A percentile compares a stretch with the other conserved stretches of the same genome.
phyloP scores from a whole-genome alignment of 2,797 vertebrate species.

The Euthynnus affinis region DNA sequence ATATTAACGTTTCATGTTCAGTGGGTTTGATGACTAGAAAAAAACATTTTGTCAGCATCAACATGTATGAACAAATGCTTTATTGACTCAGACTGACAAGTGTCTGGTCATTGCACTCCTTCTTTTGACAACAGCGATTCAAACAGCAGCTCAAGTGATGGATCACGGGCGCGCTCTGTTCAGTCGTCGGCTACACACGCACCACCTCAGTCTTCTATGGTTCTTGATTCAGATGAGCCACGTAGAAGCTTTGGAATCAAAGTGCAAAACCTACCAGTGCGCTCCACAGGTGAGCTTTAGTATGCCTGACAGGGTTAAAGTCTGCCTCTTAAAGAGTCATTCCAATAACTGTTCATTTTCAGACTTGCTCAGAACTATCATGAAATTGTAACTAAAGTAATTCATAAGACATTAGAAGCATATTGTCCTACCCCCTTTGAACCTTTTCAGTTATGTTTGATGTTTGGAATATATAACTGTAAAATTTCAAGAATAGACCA shows the following conservation, averaged over 20 bases:
- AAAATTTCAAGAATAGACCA: background rate
- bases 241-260: constrained; percentile 99
- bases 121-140: constrained; percentile 90
- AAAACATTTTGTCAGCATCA: background rate
- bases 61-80: background rate
- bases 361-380: background rate
- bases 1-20: background rate
- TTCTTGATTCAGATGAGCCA: constrained; percentile 96
- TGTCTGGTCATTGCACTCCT: constrained; percentile 4
- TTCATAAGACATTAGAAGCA: background rate
- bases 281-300: constrained; percentile 92
- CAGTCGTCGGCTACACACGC: constrained; percentile 95
- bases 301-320: background rate
- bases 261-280: constrained; percentile 98
- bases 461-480: background rate
- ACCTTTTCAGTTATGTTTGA: background rate
- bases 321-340: background rate
- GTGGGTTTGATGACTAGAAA: constrained; percentile 1
- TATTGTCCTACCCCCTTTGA: background rate
- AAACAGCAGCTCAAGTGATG: constrained; percentile 98
- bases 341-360: background rate
- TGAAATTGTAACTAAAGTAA: background rate
- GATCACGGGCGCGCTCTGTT: constrained; percentile 94
- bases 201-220: constrained; percentile 89
- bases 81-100: background rate